Evolutionary conservation across 2,888 invertebrate species (phyloP), one percentile per base, ranked within the genome.

Genomic region (Sthenelais limicola): DNA sequence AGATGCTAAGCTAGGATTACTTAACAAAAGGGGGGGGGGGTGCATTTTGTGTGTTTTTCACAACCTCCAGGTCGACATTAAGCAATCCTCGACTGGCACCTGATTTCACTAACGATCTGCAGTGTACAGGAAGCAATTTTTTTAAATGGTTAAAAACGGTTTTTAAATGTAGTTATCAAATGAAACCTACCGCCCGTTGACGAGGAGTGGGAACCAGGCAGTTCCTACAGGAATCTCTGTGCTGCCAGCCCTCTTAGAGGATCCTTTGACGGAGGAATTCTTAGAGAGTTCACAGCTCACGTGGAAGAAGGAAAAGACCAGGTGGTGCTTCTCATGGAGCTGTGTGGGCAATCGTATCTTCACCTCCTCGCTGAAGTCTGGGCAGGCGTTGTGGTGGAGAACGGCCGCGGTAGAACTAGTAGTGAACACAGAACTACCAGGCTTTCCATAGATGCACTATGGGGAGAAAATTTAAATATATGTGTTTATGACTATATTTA

Each of bases 291-390:
- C 87, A 79, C 98, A 97, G 75, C 96, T 96, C 75, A 99, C 94
- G 87, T 98, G 98, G 84, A 94, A 93, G 89, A 98, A 98, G 3
- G 95, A 94, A 89, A 98, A 98, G 69, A 98, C 90, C 72, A 99
- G 89, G 86, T 98, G 98, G 88, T 98, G 98, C 68, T 93, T 92
- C 0, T 92, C 89, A 51, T 94, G 93, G 68, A 98, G 89, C 76
- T 94, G 93, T 24, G 94, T 91, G 0, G 98, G 98, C 43, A 98
- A 90, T 30, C 93, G 91, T 73, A 98, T 90, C 90, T 98, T 98
- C 56, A 88, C 88, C 89, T 97, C 97, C 87, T 97, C 96, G 84
- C 94, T 93, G 94, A 96, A 97, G 24, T 92, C 91, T 0, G 98
- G 98, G 75, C 91, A 92, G 0, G 95, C 93, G 85, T 92, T 94